A percentile compares a stretch with the other conserved stretches of the same genome.
These are phyloP conservation scores for Halichoeres trimaculatus DNA, from an alignment of 2,113 vertebrate species.

Conservation along the genomic window DNA sequence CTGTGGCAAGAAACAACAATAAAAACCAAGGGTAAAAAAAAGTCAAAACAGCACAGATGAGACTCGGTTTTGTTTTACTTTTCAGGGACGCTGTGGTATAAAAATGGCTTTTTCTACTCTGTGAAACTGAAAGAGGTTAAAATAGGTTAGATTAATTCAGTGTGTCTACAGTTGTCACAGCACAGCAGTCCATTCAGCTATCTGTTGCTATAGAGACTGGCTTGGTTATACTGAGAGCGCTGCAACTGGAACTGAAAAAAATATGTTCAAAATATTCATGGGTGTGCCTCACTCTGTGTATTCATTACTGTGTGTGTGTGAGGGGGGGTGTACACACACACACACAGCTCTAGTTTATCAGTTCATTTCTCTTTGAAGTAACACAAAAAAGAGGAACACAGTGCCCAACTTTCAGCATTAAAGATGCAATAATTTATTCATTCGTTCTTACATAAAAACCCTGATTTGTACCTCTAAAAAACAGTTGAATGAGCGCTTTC, in stretches of 20 bases:
- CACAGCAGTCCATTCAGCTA: constrained; percentile 56
- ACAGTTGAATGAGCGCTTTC: constrained; percentile 19
- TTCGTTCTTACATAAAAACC: constrained; percentile 36
- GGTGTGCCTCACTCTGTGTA: constrained; percentile 44
- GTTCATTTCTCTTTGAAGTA: constrained; percentile 62
- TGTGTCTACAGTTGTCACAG: constrained; percentile 47
- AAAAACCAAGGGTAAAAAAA: not conserved
- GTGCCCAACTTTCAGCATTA: constrained; percentile 44
- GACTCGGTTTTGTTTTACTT: constrained; percentile 39
- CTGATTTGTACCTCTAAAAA: constrained; percentile 54
- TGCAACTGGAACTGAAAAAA: constrained; percentile 59
- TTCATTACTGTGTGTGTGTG: constrained; percentile 1
- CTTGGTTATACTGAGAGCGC: constrained; percentile 54
- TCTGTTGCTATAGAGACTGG: constrained; percentile 77
- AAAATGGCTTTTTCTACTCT: constrained; percentile 43
- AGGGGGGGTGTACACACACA: not conserved
- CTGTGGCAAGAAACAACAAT: constrained; percentile 13
- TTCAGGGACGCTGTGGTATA: constrained; percentile 48
- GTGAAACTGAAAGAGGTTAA: constrained; percentile 43
- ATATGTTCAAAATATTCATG: constrained; percentile 66
- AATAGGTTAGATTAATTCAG: constrained; percentile 57
- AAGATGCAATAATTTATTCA: constrained; percentile 53
- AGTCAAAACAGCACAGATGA: not conserved
- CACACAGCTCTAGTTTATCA: not conserved
- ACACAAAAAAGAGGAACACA: constrained; percentile 43